Percentiles rank a stretch among this genome's conserved stretches.
Evolutionary conservation across 2,888 invertebrate species (phyloP).

Genomic region (Drosophila quinaria): DNA sequence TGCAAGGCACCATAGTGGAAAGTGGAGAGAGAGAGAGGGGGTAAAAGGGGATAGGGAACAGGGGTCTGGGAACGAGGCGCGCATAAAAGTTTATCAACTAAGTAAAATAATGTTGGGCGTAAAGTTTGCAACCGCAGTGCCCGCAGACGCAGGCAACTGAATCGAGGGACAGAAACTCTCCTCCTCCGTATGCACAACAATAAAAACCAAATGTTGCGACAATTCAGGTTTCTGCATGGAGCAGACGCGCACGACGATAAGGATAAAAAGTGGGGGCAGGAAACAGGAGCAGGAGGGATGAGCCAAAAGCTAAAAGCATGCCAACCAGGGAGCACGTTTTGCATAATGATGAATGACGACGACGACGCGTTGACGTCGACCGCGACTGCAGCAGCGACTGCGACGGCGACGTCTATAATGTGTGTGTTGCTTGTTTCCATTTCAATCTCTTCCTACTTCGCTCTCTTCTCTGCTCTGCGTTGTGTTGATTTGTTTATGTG

Average conservation of each 20-base stretch:
- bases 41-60: background rate
- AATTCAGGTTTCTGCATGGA: constrained; percentile 66
- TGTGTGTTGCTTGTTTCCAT: constrained; percentile 40
- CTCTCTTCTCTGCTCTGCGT: background rate
- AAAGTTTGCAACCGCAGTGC: constrained; percentile 77
- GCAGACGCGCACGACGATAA: constrained; percentile 25
- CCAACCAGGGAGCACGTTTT: constrained; percentile 74
- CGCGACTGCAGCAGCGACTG: constrained; percentile 6
- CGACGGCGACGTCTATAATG: constrained; percentile 47
- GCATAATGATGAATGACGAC: constrained; percentile 80
- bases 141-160: constrained; percentile 47
- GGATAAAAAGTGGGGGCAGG: background rate
- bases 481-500: constrained; percentile 75
- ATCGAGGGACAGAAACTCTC: constrained; percentile 2
- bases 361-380: constrained; percentile 50
- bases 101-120: constrained; percentile 80
- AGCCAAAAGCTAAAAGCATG: constrained; percentile 61
- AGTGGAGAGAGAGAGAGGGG: background rate
- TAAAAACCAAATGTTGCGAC: constrained; percentile 79
- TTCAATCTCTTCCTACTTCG: constrained; percentile 20
- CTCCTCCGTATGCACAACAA: constrained; percentile 52
- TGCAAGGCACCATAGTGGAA: background rate
- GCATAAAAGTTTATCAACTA: constrained; percentile 79
- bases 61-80: constrained; percentile 27
- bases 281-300: background rate